Conservation (phyloP, 2,797 vertebrate species). For the Erpetoichthys calabaricus region DNA sequence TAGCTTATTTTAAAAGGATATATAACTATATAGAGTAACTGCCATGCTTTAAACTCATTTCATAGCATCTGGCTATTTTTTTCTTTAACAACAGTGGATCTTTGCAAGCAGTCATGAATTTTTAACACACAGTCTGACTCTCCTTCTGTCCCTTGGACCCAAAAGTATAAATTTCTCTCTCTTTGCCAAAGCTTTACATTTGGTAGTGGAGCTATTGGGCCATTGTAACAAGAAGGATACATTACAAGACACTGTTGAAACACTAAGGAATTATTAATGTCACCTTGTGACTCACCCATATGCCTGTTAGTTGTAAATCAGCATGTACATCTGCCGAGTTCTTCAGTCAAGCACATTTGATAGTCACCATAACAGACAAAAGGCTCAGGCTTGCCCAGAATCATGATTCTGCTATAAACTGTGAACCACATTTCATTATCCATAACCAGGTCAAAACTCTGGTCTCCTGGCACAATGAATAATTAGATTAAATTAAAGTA, state of each 20-base stretch:
- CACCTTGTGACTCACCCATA: slow-evolving; percentile 26
- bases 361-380: slow-evolving; percentile 19
- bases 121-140: slow-evolving; percentile 26
- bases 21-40: too few species aligned
- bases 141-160: slow-evolving; percentile 20
- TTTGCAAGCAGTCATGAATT: slow-evolving; percentile 34
- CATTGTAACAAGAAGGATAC: slow-evolving; percentile 21
- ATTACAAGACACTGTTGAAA: slow-evolving; percentile 12
- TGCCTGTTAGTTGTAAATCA: slow-evolving; percentile 27
- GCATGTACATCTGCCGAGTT: slow-evolving; percentile 28
- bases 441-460: too few species aligned
- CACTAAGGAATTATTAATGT: slow-evolving; percentile 25
- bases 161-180: slow-evolving; percentile 3
- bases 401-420: too few species aligned
- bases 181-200: slow-evolving; percentile 15
- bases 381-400: background rate
- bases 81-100: slow-evolving; percentile 13
- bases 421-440: too few species aligned
- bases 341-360: slow-evolving; percentile 24
- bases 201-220: slow-evolving; percentile 24
- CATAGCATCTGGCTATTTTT: too few species aligned
- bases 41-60: too few species aligned
- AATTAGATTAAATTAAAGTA: too few species aligned
- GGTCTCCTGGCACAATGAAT: too few species aligned
- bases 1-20: too few species aligned